Evolutionary conservation across 2,888 invertebrate genomes (phyloP).

Genomic region (Margaritifera margaritifera): DNA sequence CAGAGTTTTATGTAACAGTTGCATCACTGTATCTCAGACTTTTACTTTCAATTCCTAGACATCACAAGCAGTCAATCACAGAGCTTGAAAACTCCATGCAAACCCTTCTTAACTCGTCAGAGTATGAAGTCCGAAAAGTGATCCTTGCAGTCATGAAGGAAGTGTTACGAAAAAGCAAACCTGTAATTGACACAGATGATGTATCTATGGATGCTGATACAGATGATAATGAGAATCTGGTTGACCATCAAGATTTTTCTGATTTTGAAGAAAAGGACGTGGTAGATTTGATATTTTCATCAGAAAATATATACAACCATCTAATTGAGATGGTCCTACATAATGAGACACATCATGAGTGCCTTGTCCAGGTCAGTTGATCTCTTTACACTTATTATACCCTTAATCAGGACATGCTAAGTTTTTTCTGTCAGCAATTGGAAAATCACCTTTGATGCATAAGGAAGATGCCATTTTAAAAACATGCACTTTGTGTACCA

Average conservation of each 20-base stretch:
- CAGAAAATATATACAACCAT: constrained; percentile 18
- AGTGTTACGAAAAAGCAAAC: neutral
- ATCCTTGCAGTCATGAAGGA: constrained; percentile 7
- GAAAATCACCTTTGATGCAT: too few relatives aligned
- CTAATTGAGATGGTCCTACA: constrained; percentile 34
- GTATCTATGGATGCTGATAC: neutral
- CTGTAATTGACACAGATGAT: neutral
- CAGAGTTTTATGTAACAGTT: constrained; percentile 39
- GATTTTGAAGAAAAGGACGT: neutral
- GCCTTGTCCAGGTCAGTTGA: constrained; percentile 38
- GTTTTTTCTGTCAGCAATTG: too few relatives aligned
- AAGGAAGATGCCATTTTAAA: too few relatives aligned
- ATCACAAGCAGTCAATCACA: neutral
- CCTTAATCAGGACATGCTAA: neutral
- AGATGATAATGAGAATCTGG: constrained; percentile 1
- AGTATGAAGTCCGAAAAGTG: constrained; percentile 32
- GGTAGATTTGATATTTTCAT: neutral
- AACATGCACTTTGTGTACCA: too few relatives aligned
- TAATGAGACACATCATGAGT: constrained; percentile 40
- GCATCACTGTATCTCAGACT: constrained; percentile 15
- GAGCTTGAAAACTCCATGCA: constrained; percentile 9
- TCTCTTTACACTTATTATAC: neutral
- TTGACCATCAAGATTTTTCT: neutral
- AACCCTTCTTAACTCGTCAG: constrained; percentile 20
- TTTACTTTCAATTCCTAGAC: neutral